Conservation (phyloP, 2,797 vertebrate genomes). For the Aulostomus chinensis region DNA sequence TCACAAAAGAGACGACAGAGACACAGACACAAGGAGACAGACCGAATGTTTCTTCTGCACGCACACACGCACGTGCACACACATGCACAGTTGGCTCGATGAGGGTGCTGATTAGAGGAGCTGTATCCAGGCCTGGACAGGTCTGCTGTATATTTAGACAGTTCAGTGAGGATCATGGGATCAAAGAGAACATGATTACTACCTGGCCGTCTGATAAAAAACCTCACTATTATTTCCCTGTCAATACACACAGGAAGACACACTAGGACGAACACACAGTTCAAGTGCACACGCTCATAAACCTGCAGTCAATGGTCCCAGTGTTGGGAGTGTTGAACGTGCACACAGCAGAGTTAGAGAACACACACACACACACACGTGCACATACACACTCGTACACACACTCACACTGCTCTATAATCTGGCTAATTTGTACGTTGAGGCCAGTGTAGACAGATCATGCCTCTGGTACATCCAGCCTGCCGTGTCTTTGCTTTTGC, state of each 20-base stretch:
- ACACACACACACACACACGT: constrained; percentile 8
- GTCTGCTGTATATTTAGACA: constrained; percentile 78
- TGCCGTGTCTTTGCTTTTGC: constrained; percentile 50
- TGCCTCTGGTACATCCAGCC: constrained; percentile 53
- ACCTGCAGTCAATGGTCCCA: background rate
- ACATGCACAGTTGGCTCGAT: constrained; percentile 28
- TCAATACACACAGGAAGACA: constrained; percentile 57
- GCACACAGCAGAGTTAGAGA: background rate
- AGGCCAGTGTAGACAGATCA: constrained; percentile 69
- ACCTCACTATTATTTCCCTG: constrained; percentile 76
- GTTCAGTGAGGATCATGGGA: constrained; percentile 74
- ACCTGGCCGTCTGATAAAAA: constrained; percentile 78
- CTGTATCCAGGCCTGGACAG: constrained; percentile 65
- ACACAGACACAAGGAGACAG: background rate
- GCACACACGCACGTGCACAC: constrained; percentile 21
- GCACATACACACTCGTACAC: background rate
- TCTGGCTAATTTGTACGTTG: constrained; percentile 78
- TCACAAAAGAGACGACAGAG: background rate
- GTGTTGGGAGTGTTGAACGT: background rate
- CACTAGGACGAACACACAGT: constrained; percentile 20
- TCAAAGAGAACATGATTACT: constrained; percentile 83
- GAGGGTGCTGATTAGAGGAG: constrained; percentile 68
- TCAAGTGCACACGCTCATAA: background rate
- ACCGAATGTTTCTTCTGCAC: constrained; percentile 1
- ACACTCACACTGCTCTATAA: constrained; percentile 67